Conservation (phyloP, 2,113 vertebrate species). For the Tinamus guttatus region DNA sequence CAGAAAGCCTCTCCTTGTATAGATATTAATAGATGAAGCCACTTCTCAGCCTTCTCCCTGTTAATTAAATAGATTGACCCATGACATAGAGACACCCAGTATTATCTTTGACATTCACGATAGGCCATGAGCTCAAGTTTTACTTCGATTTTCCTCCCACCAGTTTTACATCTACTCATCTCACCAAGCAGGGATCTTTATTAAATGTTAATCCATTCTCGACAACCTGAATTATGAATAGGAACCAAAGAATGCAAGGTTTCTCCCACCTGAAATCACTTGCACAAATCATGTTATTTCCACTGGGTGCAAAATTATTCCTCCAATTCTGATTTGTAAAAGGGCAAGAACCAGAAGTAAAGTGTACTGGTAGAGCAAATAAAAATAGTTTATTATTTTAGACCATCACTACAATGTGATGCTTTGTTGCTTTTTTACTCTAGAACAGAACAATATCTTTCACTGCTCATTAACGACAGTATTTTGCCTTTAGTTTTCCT, state of each 20-base stretch:
- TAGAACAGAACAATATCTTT: not conserved
- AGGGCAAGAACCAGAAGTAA: not conserved
- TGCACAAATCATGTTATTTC: not conserved
- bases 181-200: not conserved
- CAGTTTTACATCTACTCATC: not conserved
- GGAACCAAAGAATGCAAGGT: not conserved
- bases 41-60: not conserved
- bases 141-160: not conserved
- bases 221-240: not conserved
- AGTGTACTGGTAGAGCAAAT: not conserved
- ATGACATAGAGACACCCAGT: not conserved
- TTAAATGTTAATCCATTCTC: not conserved
- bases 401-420: not conserved
- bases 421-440: not conserved
- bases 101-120: not conserved
- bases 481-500: not conserved
- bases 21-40: not conserved
- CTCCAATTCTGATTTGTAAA: not conserved
- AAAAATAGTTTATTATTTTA: not conserved
- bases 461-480: rapidly evolving
- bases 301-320: not conserved
- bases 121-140: not conserved
- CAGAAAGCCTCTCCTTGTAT: not conserved
- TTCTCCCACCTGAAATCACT: not conserved
- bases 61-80: not conserved